Conservation (phyloP, 2,797 vertebrate species). For the Acrocephalus scirpaceus region DNA sequence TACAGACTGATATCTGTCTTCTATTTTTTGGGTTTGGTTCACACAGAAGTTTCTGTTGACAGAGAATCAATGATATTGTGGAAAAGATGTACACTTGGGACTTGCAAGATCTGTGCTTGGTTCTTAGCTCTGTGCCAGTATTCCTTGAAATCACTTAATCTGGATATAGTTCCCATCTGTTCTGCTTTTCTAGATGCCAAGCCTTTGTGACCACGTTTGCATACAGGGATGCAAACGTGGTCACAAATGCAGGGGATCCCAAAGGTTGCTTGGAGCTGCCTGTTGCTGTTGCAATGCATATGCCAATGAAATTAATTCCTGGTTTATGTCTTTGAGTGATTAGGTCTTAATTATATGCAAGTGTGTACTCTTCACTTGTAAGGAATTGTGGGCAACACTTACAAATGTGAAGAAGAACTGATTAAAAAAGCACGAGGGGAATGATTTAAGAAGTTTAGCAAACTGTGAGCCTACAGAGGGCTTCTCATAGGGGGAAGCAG, state of each 20-base stretch:
- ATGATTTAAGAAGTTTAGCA: background rate
- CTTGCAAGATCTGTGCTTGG: background rate
- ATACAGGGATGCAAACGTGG: too few species aligned
- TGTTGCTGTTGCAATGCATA: background rate
- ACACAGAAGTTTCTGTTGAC: background rate
- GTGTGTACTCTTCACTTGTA: background rate
- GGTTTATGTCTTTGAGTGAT: background rate
- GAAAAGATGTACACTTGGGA: background rate
- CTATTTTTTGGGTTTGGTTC: background rate
- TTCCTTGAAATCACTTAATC: constrained; percentile 4
- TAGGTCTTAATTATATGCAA: constrained; percentile 1
- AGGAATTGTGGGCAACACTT: background rate
- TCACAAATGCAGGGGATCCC: background rate
- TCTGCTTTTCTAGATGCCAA: background rate
- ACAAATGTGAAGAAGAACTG: background rate
- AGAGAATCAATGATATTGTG: background rate
- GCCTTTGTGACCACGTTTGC: background rate
- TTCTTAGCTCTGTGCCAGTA: background rate
- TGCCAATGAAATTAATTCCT: background rate
- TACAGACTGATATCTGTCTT: background rate
- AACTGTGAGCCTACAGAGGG: background rate
- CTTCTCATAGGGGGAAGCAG: background rate
- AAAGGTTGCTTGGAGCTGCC: background rate
- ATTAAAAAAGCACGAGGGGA: background rate
- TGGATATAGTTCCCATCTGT: background rate